phyloP scores from a whole-genome alignment of 2,797 vertebrate genomes.

The Pseudomugil gertrudae region DNA sequence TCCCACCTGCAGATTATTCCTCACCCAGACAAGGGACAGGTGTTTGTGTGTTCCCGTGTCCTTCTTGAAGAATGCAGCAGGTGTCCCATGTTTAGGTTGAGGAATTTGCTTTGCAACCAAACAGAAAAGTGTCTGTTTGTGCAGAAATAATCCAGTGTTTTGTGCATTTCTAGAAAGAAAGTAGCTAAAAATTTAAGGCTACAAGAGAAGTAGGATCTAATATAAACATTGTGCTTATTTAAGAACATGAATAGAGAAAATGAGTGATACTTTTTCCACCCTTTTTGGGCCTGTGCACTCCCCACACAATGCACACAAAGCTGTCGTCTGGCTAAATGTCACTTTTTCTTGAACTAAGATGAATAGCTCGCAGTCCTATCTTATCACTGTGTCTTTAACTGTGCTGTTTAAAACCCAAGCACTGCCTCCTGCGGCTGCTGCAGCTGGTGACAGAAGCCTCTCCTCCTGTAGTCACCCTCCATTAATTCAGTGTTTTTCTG shows the following conservation, averaged over 20 bases:
- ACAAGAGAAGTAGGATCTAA: background rate
- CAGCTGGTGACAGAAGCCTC: slow-evolving; percentile 56
- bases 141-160: background rate
- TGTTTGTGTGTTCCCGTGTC: slow-evolving; percentile 10
- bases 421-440: slow-evolving; percentile 24
- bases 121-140: background rate
- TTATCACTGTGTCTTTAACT: slow-evolving; percentile 59
- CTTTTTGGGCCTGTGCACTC: slow-evolving; percentile 20
- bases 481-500: slow-evolving; percentile 42
- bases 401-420: slow-evolving; percentile 41
- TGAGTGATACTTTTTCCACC: background rate
- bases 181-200: background rate
- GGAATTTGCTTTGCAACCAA: background rate
- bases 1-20: slow-evolving; percentile 53
- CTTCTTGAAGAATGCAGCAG: slow-evolving; percentile 24
- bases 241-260: background rate
- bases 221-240: background rate
- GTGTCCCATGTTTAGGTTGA: slow-evolving; percentile 5
- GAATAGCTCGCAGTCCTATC: slow-evolving; percentile 46
- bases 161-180: background rate
- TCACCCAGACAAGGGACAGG: slow-evolving; percentile 61
- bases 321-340: slow-evolving; percentile 58
- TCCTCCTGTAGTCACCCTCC: slow-evolving; percentile 44
- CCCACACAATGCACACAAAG: slow-evolving; percentile 16
- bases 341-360: slow-evolving; percentile 56